phyloP scores from a whole-genome alignment of 2,797 vertebrate genomes.

The Macropus fuliginosus region DNA sequence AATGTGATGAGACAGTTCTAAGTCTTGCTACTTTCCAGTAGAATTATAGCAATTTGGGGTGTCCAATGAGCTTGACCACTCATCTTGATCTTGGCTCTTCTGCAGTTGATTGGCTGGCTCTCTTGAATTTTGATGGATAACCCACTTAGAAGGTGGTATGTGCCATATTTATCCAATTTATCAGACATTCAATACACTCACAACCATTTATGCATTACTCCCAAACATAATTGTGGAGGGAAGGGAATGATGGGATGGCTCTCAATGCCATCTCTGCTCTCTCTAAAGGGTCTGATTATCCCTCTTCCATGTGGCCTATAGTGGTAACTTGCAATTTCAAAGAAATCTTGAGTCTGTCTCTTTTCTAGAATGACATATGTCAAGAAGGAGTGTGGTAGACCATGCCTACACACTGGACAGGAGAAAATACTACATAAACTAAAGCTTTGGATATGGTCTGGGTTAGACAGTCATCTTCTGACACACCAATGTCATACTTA shows the following conservation, averaged over 20 bases:
- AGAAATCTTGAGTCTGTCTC: neutral
- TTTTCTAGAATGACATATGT: neutral
- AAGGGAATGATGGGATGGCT: neutral
- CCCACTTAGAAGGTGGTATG: neutral
- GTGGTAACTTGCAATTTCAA: neutral
- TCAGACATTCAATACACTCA: neutral
- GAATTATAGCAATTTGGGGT: neutral
- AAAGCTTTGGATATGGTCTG: neutral
- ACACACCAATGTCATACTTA: neutral
- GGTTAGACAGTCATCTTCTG: neutral
- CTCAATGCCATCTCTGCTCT: neutral
- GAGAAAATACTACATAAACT: neutral
- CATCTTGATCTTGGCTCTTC: conserved; percentile 2
- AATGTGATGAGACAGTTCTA: neutral
- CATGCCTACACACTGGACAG: neutral
- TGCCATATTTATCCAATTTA: neutral
- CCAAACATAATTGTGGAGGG: neutral
- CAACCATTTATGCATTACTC: neutral
- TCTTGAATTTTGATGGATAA: neutral
- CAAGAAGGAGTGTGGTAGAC: neutral
- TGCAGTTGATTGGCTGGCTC: conserved; percentile 4
- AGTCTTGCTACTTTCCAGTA: conserved; percentile 10
- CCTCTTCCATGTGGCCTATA: neutral
- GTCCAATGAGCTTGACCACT: neutral
- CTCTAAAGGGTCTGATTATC: neutral